A percentile compares a stretch with the other conserved stretches of the same genome.
Evolutionary conservation across 1,140 invertebrate genomes (phyloP).

Genomic region (Conus ventricosus): DNA sequence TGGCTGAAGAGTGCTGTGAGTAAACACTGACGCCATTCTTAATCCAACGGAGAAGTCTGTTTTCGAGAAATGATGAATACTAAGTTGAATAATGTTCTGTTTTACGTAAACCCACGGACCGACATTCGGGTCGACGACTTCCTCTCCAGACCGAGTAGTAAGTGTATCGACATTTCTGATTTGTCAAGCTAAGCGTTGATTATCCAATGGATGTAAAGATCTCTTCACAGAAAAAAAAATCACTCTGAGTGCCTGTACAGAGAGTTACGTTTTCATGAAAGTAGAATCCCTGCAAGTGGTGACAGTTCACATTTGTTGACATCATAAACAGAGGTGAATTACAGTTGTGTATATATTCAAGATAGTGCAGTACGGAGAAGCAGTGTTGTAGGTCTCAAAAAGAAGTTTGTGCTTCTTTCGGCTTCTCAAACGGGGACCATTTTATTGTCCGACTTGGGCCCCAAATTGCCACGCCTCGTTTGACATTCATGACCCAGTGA

Average conservation of each 20-base stretch:
- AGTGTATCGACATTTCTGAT: neutral
- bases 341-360: too few species aligned
- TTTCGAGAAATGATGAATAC: neutral
- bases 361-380: too few species aligned
- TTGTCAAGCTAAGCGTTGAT: neutral
- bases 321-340: too few species aligned
- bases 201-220: neutral
- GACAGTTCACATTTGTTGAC: too few species aligned
- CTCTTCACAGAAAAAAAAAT: neutral
- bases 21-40: conserved; percentile 44
- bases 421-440: too few species aligned
- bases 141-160: neutral
- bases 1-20: conserved; percentile 40
- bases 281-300: too few species aligned
- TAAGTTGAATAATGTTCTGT: neutral
- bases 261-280: neutral
- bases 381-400: too few species aligned
- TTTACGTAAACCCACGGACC: conserved; percentile 29
- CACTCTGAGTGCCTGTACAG: neutral
- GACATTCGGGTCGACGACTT: conserved; percentile 28
- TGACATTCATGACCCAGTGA: too few species aligned
- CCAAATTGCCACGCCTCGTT: too few species aligned
- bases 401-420: too few species aligned
- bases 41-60: neutral
- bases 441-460: too few species aligned